These are phyloP conservation scores for Megaceryle maxima DNA, from an alignment of 2,113 vertebrate species.

Conservation along the genomic window DNA sequence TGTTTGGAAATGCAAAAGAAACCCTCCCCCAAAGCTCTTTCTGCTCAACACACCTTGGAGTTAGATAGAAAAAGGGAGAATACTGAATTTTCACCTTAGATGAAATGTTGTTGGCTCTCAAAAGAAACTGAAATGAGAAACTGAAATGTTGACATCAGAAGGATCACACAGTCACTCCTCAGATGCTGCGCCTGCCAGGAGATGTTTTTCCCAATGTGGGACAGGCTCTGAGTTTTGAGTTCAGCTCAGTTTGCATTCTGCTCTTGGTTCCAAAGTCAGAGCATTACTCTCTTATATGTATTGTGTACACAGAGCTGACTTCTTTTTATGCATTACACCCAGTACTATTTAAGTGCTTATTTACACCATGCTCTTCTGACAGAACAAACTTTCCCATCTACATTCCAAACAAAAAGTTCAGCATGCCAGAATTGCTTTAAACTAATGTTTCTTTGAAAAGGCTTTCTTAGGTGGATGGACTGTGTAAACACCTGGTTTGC, in stretches of 20 bases:
- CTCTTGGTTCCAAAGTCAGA: background rate
- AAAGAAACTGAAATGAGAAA: background rate
- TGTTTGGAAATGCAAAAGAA: background rate
- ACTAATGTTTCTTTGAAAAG: background rate
- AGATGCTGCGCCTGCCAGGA: background rate
- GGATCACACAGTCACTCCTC: background rate
- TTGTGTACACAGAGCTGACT: background rate
- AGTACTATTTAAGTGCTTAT: background rate
- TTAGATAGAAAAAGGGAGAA: background rate
- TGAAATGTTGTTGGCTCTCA: background rate
- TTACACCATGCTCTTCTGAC: background rate
- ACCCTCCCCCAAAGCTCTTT: background rate
- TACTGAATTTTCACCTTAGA: background rate
- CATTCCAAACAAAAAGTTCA: background rate
- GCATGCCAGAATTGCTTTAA: background rate
- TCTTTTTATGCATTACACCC: background rate
- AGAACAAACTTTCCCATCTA: background rate
- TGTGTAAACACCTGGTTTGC: background rate
- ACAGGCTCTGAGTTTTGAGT: background rate
- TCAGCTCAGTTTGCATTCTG: background rate
- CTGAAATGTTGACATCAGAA: background rate
- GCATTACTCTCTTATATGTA: background rate
- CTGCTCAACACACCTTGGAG: background rate
- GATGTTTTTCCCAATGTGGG: accelerated
- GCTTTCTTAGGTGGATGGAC: background rate